phyloP scores from a whole-genome alignment of 2,797 vertebrate genomes.

The Clamator glandarius region DNA sequence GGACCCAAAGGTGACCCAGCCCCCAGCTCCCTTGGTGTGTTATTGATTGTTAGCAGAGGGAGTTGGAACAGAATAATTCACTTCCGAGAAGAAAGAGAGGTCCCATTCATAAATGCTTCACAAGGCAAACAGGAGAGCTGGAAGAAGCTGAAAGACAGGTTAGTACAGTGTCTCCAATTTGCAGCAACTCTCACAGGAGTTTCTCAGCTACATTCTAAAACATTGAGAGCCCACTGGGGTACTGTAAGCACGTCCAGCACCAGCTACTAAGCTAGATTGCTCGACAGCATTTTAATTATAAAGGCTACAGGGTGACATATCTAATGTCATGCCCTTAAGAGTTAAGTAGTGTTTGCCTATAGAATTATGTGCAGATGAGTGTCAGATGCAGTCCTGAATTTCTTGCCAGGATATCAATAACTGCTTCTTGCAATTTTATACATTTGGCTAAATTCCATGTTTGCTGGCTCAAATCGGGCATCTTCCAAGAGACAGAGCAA shows the following conservation, averaged over 20 bases:
- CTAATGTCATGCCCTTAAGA: background rate
- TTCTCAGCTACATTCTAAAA: background rate
- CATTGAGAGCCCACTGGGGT: background rate
- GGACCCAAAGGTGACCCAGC: background rate
- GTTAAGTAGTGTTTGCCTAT: background rate
- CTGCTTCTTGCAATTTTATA: background rate
- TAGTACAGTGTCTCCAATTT: background rate
- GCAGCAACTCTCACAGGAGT: background rate
- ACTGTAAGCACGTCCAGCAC: background rate
- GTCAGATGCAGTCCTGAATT: background rate
- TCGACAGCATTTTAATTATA: background rate
- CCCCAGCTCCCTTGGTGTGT: background rate
- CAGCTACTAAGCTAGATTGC: background rate
- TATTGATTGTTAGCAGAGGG: background rate
- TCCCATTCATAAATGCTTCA: background rate
- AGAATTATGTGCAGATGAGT: background rate
- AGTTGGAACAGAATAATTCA: background rate
- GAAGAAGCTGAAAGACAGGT: background rate
- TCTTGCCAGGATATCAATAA: constrained; percentile 14
- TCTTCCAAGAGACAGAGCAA: background rate
- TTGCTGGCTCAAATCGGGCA: background rate
- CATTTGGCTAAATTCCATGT: background rate
- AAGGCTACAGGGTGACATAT: background rate
- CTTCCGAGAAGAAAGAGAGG: background rate
- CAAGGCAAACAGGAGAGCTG: background rate